A percentile compares a stretch with the other conserved stretches of the same genome.
phyloP scores from a whole-genome alignment of 1,140 invertebrate genomes.

The Hormaphis cornu region DNA sequence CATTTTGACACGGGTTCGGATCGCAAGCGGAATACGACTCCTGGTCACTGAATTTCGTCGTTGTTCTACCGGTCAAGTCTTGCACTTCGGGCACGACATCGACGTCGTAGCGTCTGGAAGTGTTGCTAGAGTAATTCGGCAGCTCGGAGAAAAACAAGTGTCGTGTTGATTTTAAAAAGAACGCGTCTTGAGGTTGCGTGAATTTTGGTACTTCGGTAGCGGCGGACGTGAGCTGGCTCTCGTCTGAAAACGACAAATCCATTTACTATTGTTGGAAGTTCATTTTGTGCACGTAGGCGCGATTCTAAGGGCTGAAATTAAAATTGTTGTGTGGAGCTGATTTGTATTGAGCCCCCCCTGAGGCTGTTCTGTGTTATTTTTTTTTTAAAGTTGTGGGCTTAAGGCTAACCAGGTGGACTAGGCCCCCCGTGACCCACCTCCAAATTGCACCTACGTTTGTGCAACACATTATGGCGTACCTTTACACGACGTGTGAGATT shows the following conservation, averaged over 20 bases:
- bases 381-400: no score
- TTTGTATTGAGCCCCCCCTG: no score
- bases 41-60: not conserved
- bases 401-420: no score
- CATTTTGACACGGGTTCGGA: slow-evolving; percentile 65
- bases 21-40: slow-evolving; percentile 51
- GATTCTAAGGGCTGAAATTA: no score
- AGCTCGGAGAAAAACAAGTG: slow-evolving; percentile 53
- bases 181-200: slow-evolving; percentile 65
- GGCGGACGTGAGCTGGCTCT: slow-evolving; percentile 40
- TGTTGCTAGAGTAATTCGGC: not conserved
- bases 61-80: slow-evolving; percentile 6
- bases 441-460: no score
- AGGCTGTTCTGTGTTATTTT: no score
- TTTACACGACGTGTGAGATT: slow-evolving; percentile 67
- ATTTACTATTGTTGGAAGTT: no score
- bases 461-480: slow-evolving; percentile 44
- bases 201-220: slow-evolving; percentile 68
- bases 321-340: no score
- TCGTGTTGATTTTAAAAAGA: slow-evolving; percentile 67
- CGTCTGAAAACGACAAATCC: slow-evolving; percentile 25
- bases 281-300: no score
- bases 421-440: no score
- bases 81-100: slow-evolving; percentile 10
- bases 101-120: not conserved